phyloP scores from a whole-genome alignment of 2,888 invertebrate genomes.

The Acleris literana region DNA sequence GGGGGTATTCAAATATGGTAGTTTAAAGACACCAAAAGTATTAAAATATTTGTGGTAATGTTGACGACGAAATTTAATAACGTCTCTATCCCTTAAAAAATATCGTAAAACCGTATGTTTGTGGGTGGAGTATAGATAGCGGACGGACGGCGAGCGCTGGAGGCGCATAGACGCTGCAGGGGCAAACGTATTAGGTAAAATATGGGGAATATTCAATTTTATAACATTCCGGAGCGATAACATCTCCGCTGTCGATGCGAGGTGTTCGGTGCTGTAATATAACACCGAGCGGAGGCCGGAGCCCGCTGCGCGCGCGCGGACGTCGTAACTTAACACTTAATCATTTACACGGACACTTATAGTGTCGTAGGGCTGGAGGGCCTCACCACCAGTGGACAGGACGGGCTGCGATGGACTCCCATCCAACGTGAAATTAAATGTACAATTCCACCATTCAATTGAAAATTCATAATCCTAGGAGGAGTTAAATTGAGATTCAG shows the following conservation, averaged over 20 bases:
- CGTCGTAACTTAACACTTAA: conserved; percentile 82
- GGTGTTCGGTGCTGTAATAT: conserved; percentile 82
- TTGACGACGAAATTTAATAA: conserved; percentile 81
- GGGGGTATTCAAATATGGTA: conserved; percentile 5
- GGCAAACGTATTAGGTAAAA: conserved; percentile 62
- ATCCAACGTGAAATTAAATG: conserved; percentile 4
- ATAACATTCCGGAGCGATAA: conserved; percentile 79
- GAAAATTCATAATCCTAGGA: background rate
- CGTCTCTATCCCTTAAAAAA: conserved; percentile 78
- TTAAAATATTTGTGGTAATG: conserved; percentile 69
- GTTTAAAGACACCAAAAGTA: conserved; percentile 48
- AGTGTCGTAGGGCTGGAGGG: conserved; percentile 55
- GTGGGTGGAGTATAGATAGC: conserved; percentile 44
- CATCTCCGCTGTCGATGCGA: conserved; percentile 80
- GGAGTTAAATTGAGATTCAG: background rate
- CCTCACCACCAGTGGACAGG: conserved; percentile 27
- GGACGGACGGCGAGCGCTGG: conserved; percentile 56
- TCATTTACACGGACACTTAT: conserved; percentile 78
- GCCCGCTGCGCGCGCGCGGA: conserved; percentile 75
- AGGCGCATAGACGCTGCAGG: conserved; percentile 65
- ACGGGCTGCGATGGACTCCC: conserved; percentile 3
- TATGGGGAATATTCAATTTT: conserved; percentile 82
- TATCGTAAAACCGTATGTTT: conserved; percentile 62
- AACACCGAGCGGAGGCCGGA: conserved; percentile 75
- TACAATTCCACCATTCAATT: background rate